These are phyloP conservation scores for Gyps fulvus DNA, from an alignment of 2,113 vertebrate genomes.

Conservation along the genomic window DNA sequence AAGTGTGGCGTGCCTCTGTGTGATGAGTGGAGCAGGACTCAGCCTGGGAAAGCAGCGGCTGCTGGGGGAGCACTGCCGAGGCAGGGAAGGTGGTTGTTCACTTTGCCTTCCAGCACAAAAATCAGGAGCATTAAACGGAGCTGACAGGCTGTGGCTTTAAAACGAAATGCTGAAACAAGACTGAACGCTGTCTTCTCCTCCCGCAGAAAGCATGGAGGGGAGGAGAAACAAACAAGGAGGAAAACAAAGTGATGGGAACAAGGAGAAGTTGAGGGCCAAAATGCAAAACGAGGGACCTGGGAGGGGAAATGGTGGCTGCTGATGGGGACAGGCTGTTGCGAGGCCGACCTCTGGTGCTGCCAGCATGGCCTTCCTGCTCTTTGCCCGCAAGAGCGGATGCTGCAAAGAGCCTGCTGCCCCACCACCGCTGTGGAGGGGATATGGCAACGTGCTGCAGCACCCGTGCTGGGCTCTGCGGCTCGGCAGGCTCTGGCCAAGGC, in stretches of 20 bases:
- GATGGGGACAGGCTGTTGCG: neutral
- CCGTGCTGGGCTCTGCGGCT: accelerated
- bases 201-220: neutral
- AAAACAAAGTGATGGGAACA: neutral
- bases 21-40: neutral
- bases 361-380: neutral
- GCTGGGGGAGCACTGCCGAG: neutral
- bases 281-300: too few species aligned
- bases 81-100: neutral
- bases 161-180: neutral
- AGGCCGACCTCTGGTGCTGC: neutral
- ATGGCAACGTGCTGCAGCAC: accelerated
- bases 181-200: neutral
- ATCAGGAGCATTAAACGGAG: neutral
- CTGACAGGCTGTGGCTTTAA: neutral
- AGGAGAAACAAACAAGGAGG: neutral
- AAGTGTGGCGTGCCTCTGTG: accelerated
- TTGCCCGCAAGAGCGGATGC: accelerated
- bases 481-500: accelerated
- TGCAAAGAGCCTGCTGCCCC: neutral
- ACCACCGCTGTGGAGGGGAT: accelerated
- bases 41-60: neutral
- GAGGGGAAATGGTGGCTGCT: neutral
- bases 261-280: neutral
- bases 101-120: neutral